phyloP scores from a whole-genome alignment of 2,113 vertebrate genomes.

The Acrocephalus arundinaceus region DNA sequence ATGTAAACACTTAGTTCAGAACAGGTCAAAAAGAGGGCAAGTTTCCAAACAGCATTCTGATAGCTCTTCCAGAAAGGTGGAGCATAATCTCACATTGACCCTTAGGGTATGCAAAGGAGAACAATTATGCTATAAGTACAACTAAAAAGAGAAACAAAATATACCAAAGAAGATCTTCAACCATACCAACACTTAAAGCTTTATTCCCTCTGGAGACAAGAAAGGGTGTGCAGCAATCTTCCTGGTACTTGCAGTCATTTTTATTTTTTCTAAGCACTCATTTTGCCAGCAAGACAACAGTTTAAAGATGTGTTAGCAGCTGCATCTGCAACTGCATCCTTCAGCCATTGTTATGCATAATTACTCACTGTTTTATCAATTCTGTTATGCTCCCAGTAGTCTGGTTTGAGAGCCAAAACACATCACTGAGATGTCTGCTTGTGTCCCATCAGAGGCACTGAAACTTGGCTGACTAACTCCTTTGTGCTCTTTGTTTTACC shows the following conservation, averaged over 20 bases:
- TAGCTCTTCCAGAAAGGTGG: background rate
- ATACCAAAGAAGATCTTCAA: background rate
- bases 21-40: background rate
- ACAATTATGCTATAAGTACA: background rate
- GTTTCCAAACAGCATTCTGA: background rate
- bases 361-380: conserved; percentile 4
- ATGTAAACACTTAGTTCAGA: background rate
- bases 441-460: background rate
- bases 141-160: background rate
- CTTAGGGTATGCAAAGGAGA: background rate
- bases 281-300: conserved; percentile 2
- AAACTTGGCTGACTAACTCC: background rate
- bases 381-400: background rate
- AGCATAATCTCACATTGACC: background rate
- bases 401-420: background rate
- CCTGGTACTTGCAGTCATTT: background rate
- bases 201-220: background rate
- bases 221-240: background rate
- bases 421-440: background rate
- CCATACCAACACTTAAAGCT: background rate
- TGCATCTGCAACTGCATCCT: background rate
- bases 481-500: background rate
- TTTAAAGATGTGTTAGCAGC: background rate
- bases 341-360: background rate
- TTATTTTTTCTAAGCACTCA: background rate